Base-by-base conservation (phyloP, 2,888 invertebrate genomes). In the Oeneis ivallda region DNA sequence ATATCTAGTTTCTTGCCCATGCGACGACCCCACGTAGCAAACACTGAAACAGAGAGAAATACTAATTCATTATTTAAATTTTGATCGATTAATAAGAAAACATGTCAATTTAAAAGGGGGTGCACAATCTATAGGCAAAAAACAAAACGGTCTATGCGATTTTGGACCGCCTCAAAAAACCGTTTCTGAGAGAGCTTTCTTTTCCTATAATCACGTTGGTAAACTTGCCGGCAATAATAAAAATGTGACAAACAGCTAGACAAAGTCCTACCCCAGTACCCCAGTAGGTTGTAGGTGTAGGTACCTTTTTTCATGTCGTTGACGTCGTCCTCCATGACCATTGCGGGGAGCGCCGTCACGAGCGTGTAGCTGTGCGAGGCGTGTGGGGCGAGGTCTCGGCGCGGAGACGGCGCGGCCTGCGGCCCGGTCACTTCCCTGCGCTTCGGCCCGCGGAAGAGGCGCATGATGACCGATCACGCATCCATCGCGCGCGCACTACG, bases 1-100 rank as follows among this genome's bases (percentile, higher is more conserved):
- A 95, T 93, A 77, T 96, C 96, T 77, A 96, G 89, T 83, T 95
- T 96, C 75, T 94, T 95, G 71, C 96, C 95, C 95, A 96, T 95
- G 71, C 94, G 93, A 69, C 95, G 94, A 76, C 96, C 95, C 96
- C 96, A 96, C 73, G 95, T 95, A 70, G 94, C 93, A 74, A 93
- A 90, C 79, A 94, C 94, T 94, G 90, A 66, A 92, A 88, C 52
- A 72, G 73, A 50, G 43, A 61, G 10, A 41, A 45, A 45, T 15
- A 39, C 9, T 39, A 56, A 19, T 39, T 56, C 7, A 41, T 11
- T 54, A 54, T 15, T 34, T n/a, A 37, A 54, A 37, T 54, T 8
- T n/a, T 32, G 13, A 32, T 13, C n/a, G 13, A 13, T 15, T n/a
- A n/a, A n/a, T n/a, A n/a, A n/a, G n/a, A n/a, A n/a, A n/a, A n/a